Base-by-base conservation (phyloP, 1,140 invertebrate genomes). In the Limonius californicus region DNA sequence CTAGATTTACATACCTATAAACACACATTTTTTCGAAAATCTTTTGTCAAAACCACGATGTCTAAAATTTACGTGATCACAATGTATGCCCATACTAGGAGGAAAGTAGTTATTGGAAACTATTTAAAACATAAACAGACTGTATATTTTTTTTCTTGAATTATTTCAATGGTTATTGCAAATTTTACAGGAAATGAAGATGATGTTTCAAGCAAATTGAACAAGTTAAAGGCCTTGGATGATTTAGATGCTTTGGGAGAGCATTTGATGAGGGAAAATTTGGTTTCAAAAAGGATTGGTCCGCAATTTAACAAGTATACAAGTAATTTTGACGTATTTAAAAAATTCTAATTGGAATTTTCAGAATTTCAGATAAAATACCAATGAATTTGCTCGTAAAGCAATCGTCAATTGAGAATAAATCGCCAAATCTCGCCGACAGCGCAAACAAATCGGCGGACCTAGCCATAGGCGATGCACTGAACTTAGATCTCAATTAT, bases 231-330 rank as follows among this genome's bases (percentile, higher is more conserved):
- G 80, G 85, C 86, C 63, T 65, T 93, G 67, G 87, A 89, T 70
- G 89, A 90, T 66, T 76, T 94, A 35, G 88, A 91, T 70, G 82
- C 85, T 23, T 78, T 94, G 18, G 85, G 89, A 16, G 84, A 90
- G 74, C 80, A 83, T 67, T 76, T 92, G 19, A 76, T 92, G 32
- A 89, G 89, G 75, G 82, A 89, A 77, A 88, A 83, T 67, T 76
- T 90, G 67, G 70, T 80, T 7, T 77, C 80, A 6, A 9, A 61
- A 65, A 42, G 67, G 64, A 64, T 61, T 45, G 65, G 73, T 62
- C 64, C 65, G 47, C 54, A 57, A 61, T 63, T 65, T 59, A 68
- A 66, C 57, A 65, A 59, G 64, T 69, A 65, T 50, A 21, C 15
- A 4, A 43, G 2, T 43, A n/a, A 43, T 43, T 43, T 43, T 43